Evolutionary conservation across 2,888 invertebrate species (phyloP), one percentile per base, ranked within the genome.

Genomic region (Lampropteryx suffumata): DNA sequence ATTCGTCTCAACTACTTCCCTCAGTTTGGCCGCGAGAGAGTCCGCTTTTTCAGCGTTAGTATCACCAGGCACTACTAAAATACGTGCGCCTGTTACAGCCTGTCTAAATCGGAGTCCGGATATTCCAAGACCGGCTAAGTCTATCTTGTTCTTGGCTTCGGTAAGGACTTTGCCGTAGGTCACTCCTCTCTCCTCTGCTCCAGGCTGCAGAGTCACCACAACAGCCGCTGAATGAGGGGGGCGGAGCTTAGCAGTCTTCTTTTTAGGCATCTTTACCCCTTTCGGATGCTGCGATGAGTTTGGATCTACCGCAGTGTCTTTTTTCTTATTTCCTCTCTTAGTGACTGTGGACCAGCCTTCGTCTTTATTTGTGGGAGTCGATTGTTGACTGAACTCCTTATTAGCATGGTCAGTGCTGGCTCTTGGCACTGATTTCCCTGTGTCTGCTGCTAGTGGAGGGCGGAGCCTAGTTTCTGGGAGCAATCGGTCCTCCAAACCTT

Each of bases 151-250:
- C 29, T 29, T 29, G 11, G 29, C 29, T 11, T 29, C 29, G 10
- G 9, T 27, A 29, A 27, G 3, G 5, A 93, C 89, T 59, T 91
- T 93, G 0, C 68, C 71, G 44, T 72, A 59, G 9, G 55, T 65
- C 1, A 54, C 56, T 1, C 66, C 65, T 29, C 64, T 55, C 6
- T 42, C 49, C 4, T 57, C 71, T 71, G 71, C 82, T 64, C 69
- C 81, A 0, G 73, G 64, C 56, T 82, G 71, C 94, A 76, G 94
- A 91, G 8, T 82, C 72, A 0, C 89, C 91, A 68, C 94, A 94
- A 30, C 74, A 59, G 39, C 94, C 83, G 8, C 71, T 48, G 0
- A 94, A 92, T 0, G 35, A 3, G 4, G 60, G 9, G 29, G 11
- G 11, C 29, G 29, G 1, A 29, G 11, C 6, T 29, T 29, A 3